phyloP scores from a whole-genome alignment of 2,888 invertebrate genomes.

The Dinocampus coccinellae region DNA sequence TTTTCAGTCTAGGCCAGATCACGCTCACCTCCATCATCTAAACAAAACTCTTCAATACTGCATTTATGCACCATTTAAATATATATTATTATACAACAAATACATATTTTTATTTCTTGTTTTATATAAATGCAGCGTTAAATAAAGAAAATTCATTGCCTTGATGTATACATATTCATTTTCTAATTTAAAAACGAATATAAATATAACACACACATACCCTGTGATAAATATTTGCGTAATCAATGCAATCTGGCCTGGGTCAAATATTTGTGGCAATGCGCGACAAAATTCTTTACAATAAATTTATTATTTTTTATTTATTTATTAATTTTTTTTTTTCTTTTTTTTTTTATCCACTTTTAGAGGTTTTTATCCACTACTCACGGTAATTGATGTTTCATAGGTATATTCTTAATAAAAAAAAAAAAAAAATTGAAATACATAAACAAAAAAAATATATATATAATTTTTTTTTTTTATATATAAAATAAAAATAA shows the following conservation, averaged over 20 bases:
- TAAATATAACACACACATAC: slow-evolving; percentile 60
- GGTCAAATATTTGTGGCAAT: background rate
- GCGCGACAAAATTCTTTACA: background rate
- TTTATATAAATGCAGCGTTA: slow-evolving; percentile 24
- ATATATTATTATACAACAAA: slow-evolving; percentile 5
- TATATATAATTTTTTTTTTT: too few species aligned
- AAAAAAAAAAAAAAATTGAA: background rate
- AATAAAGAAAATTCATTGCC: background rate
- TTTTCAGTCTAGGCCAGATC: slow-evolving; percentile 63
- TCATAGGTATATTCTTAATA: too few species aligned
- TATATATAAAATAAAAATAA: too few species aligned
- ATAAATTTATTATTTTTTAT: slow-evolving; percentile 14
- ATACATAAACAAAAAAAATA: background rate
- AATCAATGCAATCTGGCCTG: slow-evolving; percentile 1
- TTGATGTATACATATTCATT: slow-evolving; percentile 46
- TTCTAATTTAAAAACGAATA: slow-evolving; percentile 50
- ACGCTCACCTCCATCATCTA: slow-evolving; percentile 30
- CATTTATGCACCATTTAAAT: slow-evolving; percentile 31
- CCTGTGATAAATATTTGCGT: slow-evolving; percentile 57
- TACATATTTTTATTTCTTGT: slow-evolving; percentile 18
- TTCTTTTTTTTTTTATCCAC: background rate
- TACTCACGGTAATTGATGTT: background rate
- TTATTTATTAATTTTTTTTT: background rate
- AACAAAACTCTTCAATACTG: slow-evolving; percentile 35
- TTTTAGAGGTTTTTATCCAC: background rate